Evolutionary conservation across 2,113 vertebrate genomes (phyloP).

Genomic region (Salvelinus alpinus): DNA sequence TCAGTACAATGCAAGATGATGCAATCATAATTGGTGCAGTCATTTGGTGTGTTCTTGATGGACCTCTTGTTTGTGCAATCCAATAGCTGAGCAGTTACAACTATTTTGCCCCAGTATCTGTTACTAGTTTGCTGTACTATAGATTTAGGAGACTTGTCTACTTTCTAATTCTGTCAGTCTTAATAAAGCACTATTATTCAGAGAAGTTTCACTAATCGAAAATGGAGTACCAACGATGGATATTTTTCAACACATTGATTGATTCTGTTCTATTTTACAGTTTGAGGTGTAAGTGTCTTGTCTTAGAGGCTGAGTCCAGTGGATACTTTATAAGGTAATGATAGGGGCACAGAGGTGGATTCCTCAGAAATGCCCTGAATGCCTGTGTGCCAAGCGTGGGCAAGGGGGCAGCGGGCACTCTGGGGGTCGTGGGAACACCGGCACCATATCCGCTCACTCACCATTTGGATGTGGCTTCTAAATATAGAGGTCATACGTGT

Average conservation of each 20-base stretch:
- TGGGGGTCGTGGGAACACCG: slow-evolving; percentile 82
- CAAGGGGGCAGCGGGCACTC: slow-evolving; percentile 59
- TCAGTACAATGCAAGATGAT: not conserved
- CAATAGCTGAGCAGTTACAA: no score
- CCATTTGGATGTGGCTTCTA: slow-evolving; percentile 75
- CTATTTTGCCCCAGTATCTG: no score
- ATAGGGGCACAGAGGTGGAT: slow-evolving; percentile 56
- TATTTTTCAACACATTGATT: not conserved
- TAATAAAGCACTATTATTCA: no score
- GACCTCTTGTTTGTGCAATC: no score
- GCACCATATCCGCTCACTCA: slow-evolving; percentile 78
- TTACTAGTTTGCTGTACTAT: no score
- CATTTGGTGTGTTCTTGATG: not conserved
- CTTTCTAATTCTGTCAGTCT: no score
- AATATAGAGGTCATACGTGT: slow-evolving; percentile 77
- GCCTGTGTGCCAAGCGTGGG: slow-evolving; percentile 67
- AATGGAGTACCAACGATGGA: no score
- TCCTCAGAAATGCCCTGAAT: slow-evolving; percentile 64
- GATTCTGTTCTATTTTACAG: not conserved
- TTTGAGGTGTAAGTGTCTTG: slow-evolving; percentile 12
- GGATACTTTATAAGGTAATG: slow-evolving; percentile 77
- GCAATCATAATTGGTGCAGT: not conserved
- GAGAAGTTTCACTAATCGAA: no score
- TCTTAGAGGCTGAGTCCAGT: slow-evolving; percentile 20
- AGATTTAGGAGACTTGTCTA: no score